A percentile compares a stretch with the other conserved stretches of the same genome.
Conservation (phyloP, 2,888 invertebrate species). For the Pecten maximus region DNA sequence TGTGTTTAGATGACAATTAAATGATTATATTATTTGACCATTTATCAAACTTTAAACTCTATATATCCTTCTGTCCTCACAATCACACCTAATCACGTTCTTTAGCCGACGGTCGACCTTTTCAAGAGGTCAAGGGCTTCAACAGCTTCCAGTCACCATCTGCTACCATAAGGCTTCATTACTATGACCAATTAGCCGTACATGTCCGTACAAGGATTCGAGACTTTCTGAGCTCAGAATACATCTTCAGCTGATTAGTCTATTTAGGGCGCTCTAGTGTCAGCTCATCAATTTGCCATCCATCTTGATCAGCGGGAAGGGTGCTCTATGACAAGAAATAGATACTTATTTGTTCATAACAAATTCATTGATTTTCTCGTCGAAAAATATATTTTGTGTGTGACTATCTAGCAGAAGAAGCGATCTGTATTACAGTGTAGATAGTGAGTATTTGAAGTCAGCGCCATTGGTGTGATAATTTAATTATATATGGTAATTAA, state of each 20-base stretch:
- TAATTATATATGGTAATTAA: too few species aligned
- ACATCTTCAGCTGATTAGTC: neutral
- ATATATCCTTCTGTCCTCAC: too few species aligned
- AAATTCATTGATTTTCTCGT: neutral
- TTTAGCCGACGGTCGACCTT: neutral
- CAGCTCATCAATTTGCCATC: neutral
- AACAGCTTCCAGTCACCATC: neutral
- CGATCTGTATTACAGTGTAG: neutral
- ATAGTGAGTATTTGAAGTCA: too few species aligned
- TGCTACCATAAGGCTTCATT: neutral
- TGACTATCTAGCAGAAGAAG: neutral
- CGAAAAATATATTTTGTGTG: neutral
- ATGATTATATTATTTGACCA: too few species aligned
- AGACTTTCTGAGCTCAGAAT: neutral
- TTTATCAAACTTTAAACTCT: too few species aligned
- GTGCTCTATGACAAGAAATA: neutral
- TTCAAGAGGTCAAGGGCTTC: neutral
- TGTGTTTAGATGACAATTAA: too few species aligned
- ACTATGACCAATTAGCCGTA: neutral
- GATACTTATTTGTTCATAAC: conserved; percentile 10
- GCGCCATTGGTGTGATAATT: too few species aligned
- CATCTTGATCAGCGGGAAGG: conserved; percentile 3
- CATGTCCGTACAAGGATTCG: neutral
- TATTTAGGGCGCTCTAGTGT: neutral
- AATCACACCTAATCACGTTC: neutral